phyloP scores from a whole-genome alignment of 1,140 invertebrate species.

The Brachionus rotundiformis region DNA sequence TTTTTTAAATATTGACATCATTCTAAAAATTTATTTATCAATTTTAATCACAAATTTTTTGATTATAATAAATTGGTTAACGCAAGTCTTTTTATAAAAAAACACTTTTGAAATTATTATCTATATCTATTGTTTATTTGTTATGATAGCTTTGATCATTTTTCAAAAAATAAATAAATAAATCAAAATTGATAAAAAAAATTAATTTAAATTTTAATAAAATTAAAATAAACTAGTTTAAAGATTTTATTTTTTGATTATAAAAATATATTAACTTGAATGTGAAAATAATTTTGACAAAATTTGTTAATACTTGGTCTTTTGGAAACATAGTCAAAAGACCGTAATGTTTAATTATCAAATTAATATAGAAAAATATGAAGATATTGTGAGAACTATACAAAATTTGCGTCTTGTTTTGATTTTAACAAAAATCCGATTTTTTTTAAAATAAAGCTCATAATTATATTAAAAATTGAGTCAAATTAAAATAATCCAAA shows the following conservation, averaged over 20 bases:
- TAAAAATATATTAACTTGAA: conserved; percentile 17
- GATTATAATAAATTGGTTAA: no score
- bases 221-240: background rate
- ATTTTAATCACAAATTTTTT: no score
- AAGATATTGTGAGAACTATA: background rate
- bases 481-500: conserved; percentile 3
- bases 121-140: no score
- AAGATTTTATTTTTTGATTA: background rate
- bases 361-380: background rate
- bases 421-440: conserved; percentile 15
- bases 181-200: no score
- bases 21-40: no score
- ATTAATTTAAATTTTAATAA: no score
- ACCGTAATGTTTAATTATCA: background rate
- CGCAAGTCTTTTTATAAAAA: no score
- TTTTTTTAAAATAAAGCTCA: background rate
- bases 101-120: no score
- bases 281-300: background rate
- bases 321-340: background rate
- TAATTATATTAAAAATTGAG: background rate
- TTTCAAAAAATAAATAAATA: no score
- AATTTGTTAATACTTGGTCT: background rate
- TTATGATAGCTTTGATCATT: no score
- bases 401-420: background rate
- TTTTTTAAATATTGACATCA: no score